phyloP scores from a whole-genome alignment of 2,797 vertebrate genomes.

The Mus caroli region DNA sequence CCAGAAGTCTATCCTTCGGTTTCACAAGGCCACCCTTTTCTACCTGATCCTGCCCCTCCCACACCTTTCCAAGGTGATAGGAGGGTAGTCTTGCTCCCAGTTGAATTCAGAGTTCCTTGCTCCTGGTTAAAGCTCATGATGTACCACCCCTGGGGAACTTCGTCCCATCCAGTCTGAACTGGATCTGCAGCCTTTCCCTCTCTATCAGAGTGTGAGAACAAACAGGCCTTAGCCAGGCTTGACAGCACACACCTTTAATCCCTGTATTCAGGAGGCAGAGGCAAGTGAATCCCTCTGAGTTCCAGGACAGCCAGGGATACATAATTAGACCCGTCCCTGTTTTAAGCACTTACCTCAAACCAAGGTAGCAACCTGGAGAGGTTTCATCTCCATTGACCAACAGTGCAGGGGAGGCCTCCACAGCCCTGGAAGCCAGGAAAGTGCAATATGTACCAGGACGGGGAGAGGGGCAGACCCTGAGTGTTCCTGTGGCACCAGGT shows the following conservation, averaged over 20 bases:
- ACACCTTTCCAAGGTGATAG: neutral
- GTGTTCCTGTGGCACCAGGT: neutral
- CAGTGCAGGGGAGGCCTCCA: neutral
- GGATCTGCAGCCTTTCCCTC: neutral
- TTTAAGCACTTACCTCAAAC: neutral
- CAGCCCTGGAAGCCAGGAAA: neutral
- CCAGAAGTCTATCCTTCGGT: accelerated
- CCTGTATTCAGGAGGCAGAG: neutral
- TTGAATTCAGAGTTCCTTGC: neutral
- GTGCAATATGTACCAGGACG: too few species aligned
- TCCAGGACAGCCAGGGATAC: neutral
- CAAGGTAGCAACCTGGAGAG: neutral
- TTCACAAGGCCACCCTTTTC: neutral
- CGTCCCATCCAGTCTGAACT: neutral
- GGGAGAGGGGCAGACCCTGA: too few species aligned
- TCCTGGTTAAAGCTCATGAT: neutral
- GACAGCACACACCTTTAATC: neutral
- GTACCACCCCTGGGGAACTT: neutral
- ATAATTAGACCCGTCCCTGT: neutral
- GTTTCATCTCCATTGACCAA: neutral
- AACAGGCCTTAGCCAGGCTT: neutral
- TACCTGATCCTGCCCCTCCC: neutral
- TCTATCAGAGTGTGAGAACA: neutral
- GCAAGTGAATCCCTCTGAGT: neutral
- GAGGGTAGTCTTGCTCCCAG: neutral